Evolutionary conservation across 2,797 vertebrate genomes (phyloP).

Genomic region (Pelodytes ibericus): DNA sequence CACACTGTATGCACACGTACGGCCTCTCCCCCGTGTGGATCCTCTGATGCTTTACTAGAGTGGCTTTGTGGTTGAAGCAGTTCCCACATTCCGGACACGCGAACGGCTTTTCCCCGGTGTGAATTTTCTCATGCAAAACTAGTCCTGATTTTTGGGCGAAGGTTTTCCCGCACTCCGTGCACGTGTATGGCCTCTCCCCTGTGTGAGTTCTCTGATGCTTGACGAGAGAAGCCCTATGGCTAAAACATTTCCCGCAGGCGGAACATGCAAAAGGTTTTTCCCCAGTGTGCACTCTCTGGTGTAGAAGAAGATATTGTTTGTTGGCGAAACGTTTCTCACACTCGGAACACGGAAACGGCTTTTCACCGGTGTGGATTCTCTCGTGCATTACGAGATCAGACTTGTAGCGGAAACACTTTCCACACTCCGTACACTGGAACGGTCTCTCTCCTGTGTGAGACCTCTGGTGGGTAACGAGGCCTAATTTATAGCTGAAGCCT

Average conservation of each 20-base stretch:
- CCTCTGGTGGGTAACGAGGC: no score
- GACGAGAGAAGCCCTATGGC: not conserved
- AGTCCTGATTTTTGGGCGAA: slow-evolving; percentile 55
- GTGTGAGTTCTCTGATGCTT: slow-evolving; percentile 20
- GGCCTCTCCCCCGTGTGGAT: slow-evolving; percentile 45
- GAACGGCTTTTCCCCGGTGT: slow-evolving; percentile 52
- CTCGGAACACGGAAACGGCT: not conserved
- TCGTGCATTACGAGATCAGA: not conserved
- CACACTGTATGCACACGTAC: slow-evolving; percentile 36
- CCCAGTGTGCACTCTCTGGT: slow-evolving; percentile 2
- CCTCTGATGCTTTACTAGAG: slow-evolving; percentile 41
- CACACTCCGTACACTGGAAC: not conserved
- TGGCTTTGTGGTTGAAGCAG: slow-evolving; percentile 52
- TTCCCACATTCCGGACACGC: slow-evolving; percentile 21
- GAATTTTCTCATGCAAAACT: slow-evolving; percentile 53
- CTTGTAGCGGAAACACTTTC: not conserved
- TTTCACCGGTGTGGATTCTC: slow-evolving; percentile 7
- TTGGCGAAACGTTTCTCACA: slow-evolving; percentile 1
- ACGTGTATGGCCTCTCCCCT: slow-evolving; percentile 43
- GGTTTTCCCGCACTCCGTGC: slow-evolving; percentile 51
- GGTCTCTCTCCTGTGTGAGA: not conserved
- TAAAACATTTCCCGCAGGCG: slow-evolving; percentile 2
- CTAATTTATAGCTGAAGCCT: no score
- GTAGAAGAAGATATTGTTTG: not conserved
- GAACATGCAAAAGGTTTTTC: slow-evolving; percentile 7